phyloP scores from a whole-genome alignment of 2,797 vertebrate genomes.

The Onychomys leucogaster region DNA sequence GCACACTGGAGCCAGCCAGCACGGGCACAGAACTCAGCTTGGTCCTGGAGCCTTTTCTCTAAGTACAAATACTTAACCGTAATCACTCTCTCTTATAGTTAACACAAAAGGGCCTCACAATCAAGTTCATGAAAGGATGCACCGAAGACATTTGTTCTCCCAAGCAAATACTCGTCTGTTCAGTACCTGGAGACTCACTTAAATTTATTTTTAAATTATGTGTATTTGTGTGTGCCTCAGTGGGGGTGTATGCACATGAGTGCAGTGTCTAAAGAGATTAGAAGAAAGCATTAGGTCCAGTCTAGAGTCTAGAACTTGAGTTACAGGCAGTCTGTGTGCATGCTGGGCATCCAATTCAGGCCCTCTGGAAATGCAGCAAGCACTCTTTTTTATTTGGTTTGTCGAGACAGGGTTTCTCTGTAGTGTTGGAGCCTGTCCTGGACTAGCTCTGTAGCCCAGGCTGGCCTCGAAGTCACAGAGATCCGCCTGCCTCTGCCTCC shows the following conservation, averaged over 20 bases:
- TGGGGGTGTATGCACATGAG: not conserved
- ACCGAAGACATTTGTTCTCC: no score
- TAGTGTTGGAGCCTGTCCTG: no score
- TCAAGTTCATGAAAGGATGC: not conserved
- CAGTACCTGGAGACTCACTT: not conserved
- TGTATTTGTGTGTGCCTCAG: not conserved
- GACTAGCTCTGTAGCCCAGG: no score
- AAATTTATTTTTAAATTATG: not conserved
- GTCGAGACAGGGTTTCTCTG: no score
- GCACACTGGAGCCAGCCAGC: not conserved
- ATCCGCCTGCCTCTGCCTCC: no score
- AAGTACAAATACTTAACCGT: not conserved
- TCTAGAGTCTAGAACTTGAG: not conserved
- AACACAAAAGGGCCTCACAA: not conserved
- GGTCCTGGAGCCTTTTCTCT: not conserved
- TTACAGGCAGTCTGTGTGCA: not conserved
- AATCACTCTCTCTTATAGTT: not conserved
- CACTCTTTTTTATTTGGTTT: no score
- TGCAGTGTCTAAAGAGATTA: not conserved
- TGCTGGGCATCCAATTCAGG: not conserved
- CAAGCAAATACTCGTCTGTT: no score
- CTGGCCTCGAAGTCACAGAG: no score
- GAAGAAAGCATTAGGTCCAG: not conserved
- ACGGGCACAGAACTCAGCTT: not conserved
- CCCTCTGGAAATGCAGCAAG: not conserved